A percentile compares a stretch with the other conserved stretches of the same genome.
phyloP scores from a whole-genome alignment of 2,113 vertebrate genomes.

The Amazona guildingii region DNA sequence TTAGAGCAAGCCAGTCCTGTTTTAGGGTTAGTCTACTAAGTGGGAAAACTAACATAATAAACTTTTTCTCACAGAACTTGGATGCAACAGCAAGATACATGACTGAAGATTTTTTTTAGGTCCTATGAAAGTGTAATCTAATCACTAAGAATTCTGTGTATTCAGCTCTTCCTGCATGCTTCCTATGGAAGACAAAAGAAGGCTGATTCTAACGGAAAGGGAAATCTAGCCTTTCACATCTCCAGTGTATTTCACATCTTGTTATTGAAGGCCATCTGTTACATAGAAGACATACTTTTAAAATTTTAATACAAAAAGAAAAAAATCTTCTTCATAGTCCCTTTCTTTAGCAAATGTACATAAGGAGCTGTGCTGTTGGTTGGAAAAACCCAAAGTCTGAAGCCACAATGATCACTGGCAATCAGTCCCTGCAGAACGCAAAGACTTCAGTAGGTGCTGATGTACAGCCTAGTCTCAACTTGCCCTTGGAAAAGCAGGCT shows the following conservation, averaged over 20 bases:
- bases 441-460: not conserved
- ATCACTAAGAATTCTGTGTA: not conserved
- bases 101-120: not conserved
- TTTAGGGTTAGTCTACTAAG: not conserved
- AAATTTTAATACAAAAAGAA: not conserved
- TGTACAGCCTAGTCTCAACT: not conserved
- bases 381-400: not conserved
- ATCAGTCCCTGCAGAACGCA: not conserved
- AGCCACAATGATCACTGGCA: not conserved
- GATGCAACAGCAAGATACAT: not conserved
- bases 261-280: not conserved
- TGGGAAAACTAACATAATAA: not conserved
- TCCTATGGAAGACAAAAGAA: not conserved
- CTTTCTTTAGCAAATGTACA: not conserved
- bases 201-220: not conserved
- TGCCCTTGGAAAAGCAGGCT: not conserved
- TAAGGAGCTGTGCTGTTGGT: not conserved
- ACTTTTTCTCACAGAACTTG: not conserved
- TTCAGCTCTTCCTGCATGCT: conserved; percentile 24
- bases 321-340: not conserved
- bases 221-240: not conserved
- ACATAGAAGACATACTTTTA: not conserved
- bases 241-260: not conserved
- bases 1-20: not conserved
- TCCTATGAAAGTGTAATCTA: not conserved